Percentiles rank a stretch among this genome's conserved stretches.
Evolutionary conservation across 1,140 invertebrate genomes (phyloP).

Genomic region (Halesus radiatus): DNA sequence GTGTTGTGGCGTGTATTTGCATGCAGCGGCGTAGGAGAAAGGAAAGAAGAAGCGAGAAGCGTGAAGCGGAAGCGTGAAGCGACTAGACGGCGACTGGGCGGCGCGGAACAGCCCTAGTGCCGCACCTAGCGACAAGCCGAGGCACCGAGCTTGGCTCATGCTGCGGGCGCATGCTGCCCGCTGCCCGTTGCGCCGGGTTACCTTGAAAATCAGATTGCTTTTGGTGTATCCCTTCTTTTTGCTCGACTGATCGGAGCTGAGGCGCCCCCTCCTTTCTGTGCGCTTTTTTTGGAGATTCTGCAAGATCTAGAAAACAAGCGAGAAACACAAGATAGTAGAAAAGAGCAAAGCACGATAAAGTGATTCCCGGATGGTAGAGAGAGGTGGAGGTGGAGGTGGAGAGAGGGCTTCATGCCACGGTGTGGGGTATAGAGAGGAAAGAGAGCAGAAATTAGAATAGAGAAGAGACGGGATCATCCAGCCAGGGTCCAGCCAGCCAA

Average conservation of each 20-base stretch:
- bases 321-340: slow-evolving; percentile 80
- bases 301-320: slow-evolving; percentile 94
- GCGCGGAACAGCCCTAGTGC: slow-evolving; percentile 61
- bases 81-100: slow-evolving; percentile 53
- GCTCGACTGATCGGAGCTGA: slow-evolving; percentile 88
- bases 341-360: slow-evolving; percentile 67
- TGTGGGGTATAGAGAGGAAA: slow-evolving; percentile 6
- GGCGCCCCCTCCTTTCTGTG: slow-evolving; percentile 92
- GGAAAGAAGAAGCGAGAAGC: slow-evolving; percentile 54
- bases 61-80: slow-evolving; percentile 58
- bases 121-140: slow-evolving; percentile 64
- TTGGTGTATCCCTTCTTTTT: slow-evolving; percentile 93
- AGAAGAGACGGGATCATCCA: not conserved
- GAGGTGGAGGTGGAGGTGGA: too few species aligned
- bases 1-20: slow-evolving; percentile 55
- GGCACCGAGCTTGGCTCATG: slow-evolving; percentile 11
- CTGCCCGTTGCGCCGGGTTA: slow-evolving; percentile 75
- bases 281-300: slow-evolving; percentile 97
- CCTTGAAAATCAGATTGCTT: slow-evolving; percentile 97
- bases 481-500: not conserved
- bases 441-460: slow-evolving; percentile 8
- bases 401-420: slow-evolving; percentile 42
- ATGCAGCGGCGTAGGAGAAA: slow-evolving; percentile 53
- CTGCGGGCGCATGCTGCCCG: slow-evolving; percentile 68
- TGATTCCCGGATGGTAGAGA: slow-evolving; percentile 54